Percentiles rank a stretch among this genome's conserved stretches.
These are phyloP conservation scores for Euwallacea fornicatus DNA, from an alignment of 1,140 invertebrate species.

Conservation along the genomic window DNA sequence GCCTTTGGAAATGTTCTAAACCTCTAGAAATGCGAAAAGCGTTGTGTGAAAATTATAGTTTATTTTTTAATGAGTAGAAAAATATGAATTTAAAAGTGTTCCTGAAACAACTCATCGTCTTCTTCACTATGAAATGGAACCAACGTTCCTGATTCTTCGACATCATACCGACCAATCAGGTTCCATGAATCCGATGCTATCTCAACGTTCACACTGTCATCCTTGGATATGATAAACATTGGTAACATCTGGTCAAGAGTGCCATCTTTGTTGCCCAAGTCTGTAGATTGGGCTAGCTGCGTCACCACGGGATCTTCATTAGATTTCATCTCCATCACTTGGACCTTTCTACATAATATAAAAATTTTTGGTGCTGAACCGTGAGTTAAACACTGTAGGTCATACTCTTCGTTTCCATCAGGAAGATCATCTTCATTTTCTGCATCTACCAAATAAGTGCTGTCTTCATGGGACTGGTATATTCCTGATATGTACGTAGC, in stretches of 20 bases:
- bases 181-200: conserved; percentile 47
- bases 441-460: conserved; percentile 32
- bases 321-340: conserved; percentile 25
- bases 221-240: conserved; percentile 48
- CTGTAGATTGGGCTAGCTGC: conserved; percentile 13
- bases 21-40: too few relatives aligned
- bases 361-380: neutral
- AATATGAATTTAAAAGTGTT: conserved; percentile 43
- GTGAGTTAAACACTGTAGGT: conserved; percentile 3
- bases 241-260: conserved; percentile 48
- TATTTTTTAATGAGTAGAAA: neutral
- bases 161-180: conserved; percentile 52
- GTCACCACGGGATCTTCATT: conserved; percentile 39
- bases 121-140: conserved; percentile 51
- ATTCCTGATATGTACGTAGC: conserved; percentile 56
- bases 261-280: conserved; percentile 27
- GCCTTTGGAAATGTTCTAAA: too few relatives aligned
- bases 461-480: conserved; percentile 53
- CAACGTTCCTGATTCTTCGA: conserved; percentile 52
- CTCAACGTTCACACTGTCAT: conserved; percentile 42
- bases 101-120: conserved; percentile 46
- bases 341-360: neutral
- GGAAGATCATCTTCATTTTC: conserved; percentile 11
- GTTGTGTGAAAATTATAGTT: neutral
- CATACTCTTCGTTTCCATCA: conserved; percentile 1